Percentiles rank a stretch among this genome's conserved stretches.
phyloP scores from a whole-genome alignment of 1,140 invertebrate species.

The Listronotus bonariensis region DNA sequence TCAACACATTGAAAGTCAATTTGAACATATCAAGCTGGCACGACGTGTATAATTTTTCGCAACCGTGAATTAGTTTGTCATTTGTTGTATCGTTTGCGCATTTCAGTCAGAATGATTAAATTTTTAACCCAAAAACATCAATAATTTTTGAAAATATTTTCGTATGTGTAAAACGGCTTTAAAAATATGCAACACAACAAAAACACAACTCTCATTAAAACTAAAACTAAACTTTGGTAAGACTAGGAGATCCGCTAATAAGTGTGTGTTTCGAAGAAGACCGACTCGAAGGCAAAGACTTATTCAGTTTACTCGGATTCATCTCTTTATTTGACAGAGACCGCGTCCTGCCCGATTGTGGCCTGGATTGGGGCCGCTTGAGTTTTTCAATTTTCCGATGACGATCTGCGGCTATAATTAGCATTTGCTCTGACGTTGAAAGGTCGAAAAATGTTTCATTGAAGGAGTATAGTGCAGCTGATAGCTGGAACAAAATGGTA shows the following conservation, averaged over 20 bases:
- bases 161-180: too few species aligned
- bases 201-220: background rate
- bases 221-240: constrained; percentile 25
- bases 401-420: constrained; percentile 60
- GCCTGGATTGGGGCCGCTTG: constrained; percentile 8
- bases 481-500: constrained; percentile 60
- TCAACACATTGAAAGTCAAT: too few species aligned
- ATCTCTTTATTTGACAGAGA: constrained; percentile 16
- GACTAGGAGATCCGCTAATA: constrained; percentile 18
- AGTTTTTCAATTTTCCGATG: constrained; percentile 47
- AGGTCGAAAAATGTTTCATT: constrained; percentile 65
- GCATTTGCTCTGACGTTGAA: constrained; percentile 62
- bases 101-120: too few species aligned
- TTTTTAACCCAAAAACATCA: too few species aligned
- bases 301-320: background rate
- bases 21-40: too few species aligned
- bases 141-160: too few species aligned
- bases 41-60: too few species aligned
- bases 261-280: constrained; percentile 10
- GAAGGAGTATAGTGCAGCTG: constrained; percentile 65
- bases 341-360: background rate
- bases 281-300: constrained; percentile 7
- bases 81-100: too few species aligned
- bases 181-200: too few species aligned
- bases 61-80: too few species aligned